Evolutionary conservation across 2,888 invertebrate genomes (phyloP), one percentile per base, ranked within the genome.

Genomic region (Dasypogon diadema): DNA sequence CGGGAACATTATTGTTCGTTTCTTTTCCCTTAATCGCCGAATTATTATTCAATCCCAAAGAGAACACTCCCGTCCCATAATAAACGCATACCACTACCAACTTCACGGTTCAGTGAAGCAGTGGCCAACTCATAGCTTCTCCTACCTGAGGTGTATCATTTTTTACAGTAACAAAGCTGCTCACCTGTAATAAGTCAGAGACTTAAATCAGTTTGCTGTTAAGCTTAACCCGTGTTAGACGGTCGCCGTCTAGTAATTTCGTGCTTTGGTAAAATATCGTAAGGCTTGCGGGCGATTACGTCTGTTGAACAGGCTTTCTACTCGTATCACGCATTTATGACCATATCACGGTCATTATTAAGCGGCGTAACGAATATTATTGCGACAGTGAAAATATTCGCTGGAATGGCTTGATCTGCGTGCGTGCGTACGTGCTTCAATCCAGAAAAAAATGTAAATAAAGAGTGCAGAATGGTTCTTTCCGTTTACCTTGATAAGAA

Each of bases 221-320:
- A 75, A 75, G 75, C 75, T 75, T 60, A 72, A 75, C 30, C 63
- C 75, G 73, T 65, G 55, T 73, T 73, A 75, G 77, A 75, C 65
- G 65, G 75, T 42, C 55, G 74, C 34, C 10, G 51, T 34, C 2
- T 21, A n/a, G n/a, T n/a, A n/a, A n/a, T n/a, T n/a, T n/a, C n/a
- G n/a, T n/a, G n/a, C n/a, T n/a, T n/a, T n/a, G n/a, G n/a, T n/a
- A n/a, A n/a, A n/a, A n/a, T n/a, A n/a, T n/a, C n/a, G n/a, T n/a
- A n/a, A n/a, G n/a, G n/a, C n/a, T n/a, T n/a, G n/a, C n/a, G n/a
- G n/a, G n/a, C n/a, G n/a, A n/a, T n/a, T n/a, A n/a, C n/a, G n/a
- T n/a, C n/a, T n/a, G 16, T 60, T 60, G 34, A 60, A 18, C 34
- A 60, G 18, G 34, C 34, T 42, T 37, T 18, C 37, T 1, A n/a